Base-by-base conservation (phyloP, 2,888 invertebrate genomes). In the Pollenia amentaria region DNA sequence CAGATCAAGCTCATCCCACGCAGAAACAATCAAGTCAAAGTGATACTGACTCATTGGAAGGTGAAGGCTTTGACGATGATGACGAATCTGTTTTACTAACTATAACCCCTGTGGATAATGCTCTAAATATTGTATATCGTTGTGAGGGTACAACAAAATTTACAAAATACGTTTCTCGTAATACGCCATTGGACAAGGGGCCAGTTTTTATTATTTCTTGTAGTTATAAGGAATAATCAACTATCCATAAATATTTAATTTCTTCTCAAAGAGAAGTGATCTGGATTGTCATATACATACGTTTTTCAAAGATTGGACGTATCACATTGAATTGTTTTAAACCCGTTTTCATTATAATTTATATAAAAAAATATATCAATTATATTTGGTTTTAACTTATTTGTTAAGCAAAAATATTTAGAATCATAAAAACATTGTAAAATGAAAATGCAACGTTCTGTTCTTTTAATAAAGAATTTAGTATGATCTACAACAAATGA, bases 111-210 rank as follows among this genome's bases (percentile, higher is more conserved):
- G 94, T 93, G 69, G 94, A 95, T 91, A 97, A 97, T 94, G 94
- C 95, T 65, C 93, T 97, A 14, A 95, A 95, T 92, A 94, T 97
- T 51, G 95, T 96, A 73, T 95, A 95, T 89, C 94, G 95, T 72
- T 94, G 94, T 83, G 90, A 91, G 65, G 94, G 93, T 67, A 93
- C 93, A 48, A 91, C 92, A 0, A 92, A 92, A 87, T 93, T 93
- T 83, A 93, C 92, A 62, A 93, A 93, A 90, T 93, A 93, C 88
- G 91, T 93, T 16, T 93, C 93, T 12, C 92, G 92, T 64, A 91
- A 92, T 82, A 91, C 91, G 14, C 90, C 91, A 73, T 90, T 92
- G 70, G 90, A 91, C 18, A 91, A 91, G 72, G 92, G 92, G 18
- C 91, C 92, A 14, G 92, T 93, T 65, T 93, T 91, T 89, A 91